Percentiles rank a stretch among this genome's conserved stretches.
Evolutionary conservation across 2,113 vertebrate species (phyloP).

Genomic region (Myiozetetes cayanensis): DNA sequence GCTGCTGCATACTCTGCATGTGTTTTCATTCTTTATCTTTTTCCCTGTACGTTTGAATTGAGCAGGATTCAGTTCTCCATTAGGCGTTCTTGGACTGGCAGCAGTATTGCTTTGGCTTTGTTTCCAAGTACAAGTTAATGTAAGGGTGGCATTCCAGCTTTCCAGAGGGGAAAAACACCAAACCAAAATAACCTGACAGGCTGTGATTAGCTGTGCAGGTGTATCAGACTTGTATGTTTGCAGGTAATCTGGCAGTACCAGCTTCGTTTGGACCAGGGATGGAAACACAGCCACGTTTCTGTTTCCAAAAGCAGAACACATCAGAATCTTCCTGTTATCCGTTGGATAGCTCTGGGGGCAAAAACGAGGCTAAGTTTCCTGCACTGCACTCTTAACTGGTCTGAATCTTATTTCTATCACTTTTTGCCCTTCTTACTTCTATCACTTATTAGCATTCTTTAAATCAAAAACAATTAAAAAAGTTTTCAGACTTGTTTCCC

Average conservation of each 20-base stretch:
- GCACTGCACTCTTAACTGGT: neutral
- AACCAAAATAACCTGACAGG: neutral
- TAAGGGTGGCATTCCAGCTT: neutral
- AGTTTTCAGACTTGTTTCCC: neutral
- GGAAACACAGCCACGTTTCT: neutral
- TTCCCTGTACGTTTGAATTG: neutral
- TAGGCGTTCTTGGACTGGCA: neutral
- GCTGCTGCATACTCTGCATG: neutral
- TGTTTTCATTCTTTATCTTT: neutral
- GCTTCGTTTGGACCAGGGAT: neutral
- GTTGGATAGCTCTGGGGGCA: neutral
- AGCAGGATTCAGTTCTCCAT: neutral
- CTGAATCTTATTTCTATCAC: neutral
- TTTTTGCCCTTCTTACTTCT: neutral
- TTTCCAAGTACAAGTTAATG: neutral
- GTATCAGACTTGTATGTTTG: neutral
- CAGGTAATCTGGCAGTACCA: neutral
- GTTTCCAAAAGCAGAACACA: neutral
- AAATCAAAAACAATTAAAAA: neutral
- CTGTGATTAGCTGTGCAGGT: neutral
- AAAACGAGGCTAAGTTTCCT: neutral
- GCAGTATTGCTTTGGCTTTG: neutral
- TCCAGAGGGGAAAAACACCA: neutral
- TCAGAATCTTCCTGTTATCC: neutral
- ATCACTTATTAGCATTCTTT: neutral